These are phyloP conservation scores for Protosalanx chinensis DNA, from an alignment of 2,797 vertebrate species.

Conservation along the genomic window DNA sequence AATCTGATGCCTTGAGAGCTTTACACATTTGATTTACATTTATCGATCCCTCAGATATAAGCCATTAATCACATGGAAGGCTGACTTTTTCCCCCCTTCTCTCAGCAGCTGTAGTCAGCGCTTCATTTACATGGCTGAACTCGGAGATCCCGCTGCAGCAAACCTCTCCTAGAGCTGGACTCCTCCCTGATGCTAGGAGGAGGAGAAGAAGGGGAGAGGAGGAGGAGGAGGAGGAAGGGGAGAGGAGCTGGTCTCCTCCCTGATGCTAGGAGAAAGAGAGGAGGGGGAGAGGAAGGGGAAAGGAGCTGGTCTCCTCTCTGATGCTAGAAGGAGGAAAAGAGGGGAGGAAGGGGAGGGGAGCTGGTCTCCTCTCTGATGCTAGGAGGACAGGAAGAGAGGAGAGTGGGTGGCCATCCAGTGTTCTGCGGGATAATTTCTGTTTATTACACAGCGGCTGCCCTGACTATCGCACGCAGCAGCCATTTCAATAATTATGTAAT, in stretches of 20 bases:
- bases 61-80: slow-evolving; percentile 58
- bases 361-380: not conserved
- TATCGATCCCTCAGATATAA: slow-evolving; percentile 61
- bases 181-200: not conserved
- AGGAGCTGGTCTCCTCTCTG: too few species aligned
- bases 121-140: slow-evolving; percentile 48
- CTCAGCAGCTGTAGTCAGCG: slow-evolving; percentile 34
- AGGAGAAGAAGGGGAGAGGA: not conserved
- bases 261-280: too few species aligned
- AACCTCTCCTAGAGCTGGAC: too few species aligned
- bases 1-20: slow-evolving; percentile 52
- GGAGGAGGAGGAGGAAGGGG: too few species aligned
- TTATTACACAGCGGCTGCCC: slow-evolving; percentile 30
- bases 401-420: not conserved
- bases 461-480: slow-evolving; percentile 18
- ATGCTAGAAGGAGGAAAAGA: too few species aligned
- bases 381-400: not conserved
- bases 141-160: slow-evolving; percentile 10
- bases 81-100: slow-evolving; percentile 46
- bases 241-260: too few species aligned
- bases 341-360: too few species aligned
- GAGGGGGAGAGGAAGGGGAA: too few species aligned
- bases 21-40: slow-evolving; percentile 67
- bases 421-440: slow-evolving; percentile 4
- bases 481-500: slow-evolving; percentile 32